Conservation (phyloP, 2,797 vertebrate genomes). For the Streptopelia turtur region DNA sequence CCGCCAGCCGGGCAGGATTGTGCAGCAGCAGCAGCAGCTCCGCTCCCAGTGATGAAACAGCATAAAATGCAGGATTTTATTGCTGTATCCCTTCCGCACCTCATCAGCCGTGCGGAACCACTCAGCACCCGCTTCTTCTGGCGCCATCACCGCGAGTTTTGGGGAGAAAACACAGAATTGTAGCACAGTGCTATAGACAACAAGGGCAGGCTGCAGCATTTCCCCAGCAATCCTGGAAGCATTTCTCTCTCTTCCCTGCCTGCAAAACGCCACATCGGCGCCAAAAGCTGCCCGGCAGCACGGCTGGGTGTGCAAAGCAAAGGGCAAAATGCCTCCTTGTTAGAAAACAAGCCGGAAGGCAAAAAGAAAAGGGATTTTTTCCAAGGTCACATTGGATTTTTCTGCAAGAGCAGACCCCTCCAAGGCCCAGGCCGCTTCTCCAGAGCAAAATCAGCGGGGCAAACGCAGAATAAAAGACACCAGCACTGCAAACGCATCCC, state of each 20-base stretch:
- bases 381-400: background rate
- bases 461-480: background rate
- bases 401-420: background rate
- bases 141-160: background rate
- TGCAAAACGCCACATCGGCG: rapidly evolving
- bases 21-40: background rate
- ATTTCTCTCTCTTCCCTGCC: too few species aligned
- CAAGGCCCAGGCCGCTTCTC: too few species aligned
- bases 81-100: background rate
- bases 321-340: background rate
- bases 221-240: rapidly evolving
- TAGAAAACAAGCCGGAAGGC: background rate
- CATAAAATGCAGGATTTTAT: background rate
- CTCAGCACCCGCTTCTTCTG: background rate
- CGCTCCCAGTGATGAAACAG: rapidly evolving
- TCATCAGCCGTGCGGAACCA: background rate
- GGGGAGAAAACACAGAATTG: background rate
- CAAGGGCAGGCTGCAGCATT: background rate
- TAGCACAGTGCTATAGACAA: background rate
- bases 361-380: background rate
- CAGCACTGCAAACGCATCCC: rapidly evolving
- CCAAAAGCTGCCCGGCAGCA: rapidly evolving
- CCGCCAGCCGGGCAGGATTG: background rate
- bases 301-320: rapidly evolving
- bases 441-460: background rate